A percentile compares a stretch with the other conserved stretches of the same genome.
Conservation (phyloP, 2,113 vertebrate species). For the Martes martes region DNA sequence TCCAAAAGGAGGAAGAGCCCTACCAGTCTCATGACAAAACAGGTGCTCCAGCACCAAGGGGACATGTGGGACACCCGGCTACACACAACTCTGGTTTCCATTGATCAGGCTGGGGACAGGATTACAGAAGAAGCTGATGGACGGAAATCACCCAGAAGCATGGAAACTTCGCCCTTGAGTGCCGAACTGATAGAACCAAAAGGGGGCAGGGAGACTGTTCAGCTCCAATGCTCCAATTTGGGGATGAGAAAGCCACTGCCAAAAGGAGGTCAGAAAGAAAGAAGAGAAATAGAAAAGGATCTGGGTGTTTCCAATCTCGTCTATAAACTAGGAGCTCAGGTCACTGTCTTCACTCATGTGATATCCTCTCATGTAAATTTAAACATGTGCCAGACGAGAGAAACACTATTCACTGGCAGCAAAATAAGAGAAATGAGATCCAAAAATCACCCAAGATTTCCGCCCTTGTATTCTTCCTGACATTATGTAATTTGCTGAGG, state of each 20-base stretch:
- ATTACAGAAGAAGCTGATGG: neutral
- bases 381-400: neutral
- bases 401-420: neutral
- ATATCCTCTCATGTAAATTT: neutral
- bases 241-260: neutral
- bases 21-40: neutral
- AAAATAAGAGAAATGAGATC: neutral
- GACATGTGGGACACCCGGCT: neutral
- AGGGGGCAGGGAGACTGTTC: fast-evolving
- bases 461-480: neutral
- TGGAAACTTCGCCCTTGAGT: fast-evolving
- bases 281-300: neutral
- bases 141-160: neutral
- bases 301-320: neutral
- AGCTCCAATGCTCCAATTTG: neutral
- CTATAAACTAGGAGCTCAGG: no score
- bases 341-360: neutral
- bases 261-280: neutral
- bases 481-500: neutral
- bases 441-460: neutral
- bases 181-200: neutral
- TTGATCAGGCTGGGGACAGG: neutral
- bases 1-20: neutral
- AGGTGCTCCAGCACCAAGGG: neutral
- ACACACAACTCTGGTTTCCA: neutral